Evolutionary conservation across 2,888 invertebrate species (phyloP).

Genomic region (Amphipyra berbera): DNA sequence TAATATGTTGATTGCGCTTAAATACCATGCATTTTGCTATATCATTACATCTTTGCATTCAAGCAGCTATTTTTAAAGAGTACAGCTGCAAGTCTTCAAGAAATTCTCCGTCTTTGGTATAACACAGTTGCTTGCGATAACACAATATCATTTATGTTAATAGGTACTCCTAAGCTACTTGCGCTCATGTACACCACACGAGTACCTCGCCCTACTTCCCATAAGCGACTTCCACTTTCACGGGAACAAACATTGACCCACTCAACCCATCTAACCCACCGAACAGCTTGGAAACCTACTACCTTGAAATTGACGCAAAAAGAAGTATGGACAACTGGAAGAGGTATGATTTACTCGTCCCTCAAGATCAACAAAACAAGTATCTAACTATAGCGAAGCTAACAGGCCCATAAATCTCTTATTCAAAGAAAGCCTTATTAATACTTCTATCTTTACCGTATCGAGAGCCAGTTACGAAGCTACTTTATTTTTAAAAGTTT

Average conservation of each 20-base stretch:
- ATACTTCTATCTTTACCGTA: constrained; percentile 42
- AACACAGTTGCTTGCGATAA: no score
- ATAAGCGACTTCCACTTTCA: constrained; percentile 6
- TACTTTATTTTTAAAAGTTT: constrained; percentile 55
- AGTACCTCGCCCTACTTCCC: neutral
- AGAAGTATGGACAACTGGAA: constrained; percentile 7
- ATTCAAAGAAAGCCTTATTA: constrained; percentile 37
- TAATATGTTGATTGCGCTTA: no score
- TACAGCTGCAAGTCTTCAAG: no score
- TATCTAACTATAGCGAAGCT: constrained; percentile 6
- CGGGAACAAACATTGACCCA: constrained; percentile 40
- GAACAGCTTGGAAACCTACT: constrained; percentile 22
- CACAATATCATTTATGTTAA: no score
- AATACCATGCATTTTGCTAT: no score
- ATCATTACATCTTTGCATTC: no score
- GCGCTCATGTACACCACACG: no score
- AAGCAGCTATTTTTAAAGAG: no score
- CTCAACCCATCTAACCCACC: constrained; percentile 5
- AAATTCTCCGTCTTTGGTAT: no score
- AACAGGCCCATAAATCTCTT: constrained; percentile 31
- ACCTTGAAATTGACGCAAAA: constrained; percentile 13
- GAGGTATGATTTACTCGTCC: constrained; percentile 34
- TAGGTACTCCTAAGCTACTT: neutral
- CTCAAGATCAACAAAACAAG: constrained; percentile 30
- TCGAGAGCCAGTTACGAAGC: constrained; percentile 21